These are phyloP conservation scores for Stercorarius parasiticus DNA, from an alignment of 2,113 vertebrate genomes.

Conservation along the genomic window DNA sequence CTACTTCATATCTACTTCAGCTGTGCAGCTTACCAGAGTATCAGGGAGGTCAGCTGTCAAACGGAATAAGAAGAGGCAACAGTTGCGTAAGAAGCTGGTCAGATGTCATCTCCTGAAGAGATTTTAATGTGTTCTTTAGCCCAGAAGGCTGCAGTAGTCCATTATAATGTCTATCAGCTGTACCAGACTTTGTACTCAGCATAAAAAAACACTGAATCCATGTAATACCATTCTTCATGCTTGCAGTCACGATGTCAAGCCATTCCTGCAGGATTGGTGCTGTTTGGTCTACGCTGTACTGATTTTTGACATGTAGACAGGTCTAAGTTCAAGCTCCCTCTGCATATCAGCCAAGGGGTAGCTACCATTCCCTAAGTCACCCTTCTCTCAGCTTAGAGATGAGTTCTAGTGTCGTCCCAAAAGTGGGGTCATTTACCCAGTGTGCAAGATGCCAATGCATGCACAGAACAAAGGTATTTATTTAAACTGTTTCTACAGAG, in stretches of 20 bases:
- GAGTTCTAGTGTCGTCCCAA: not conserved
- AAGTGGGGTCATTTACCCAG: not conserved
- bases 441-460: not conserved
- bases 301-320: not conserved
- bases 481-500: not conserved
- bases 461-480: not conserved
- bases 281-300: not conserved
- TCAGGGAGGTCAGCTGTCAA: not conserved
- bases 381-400: not conserved
- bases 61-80: not conserved
- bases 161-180: not conserved
- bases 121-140: not conserved
- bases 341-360: not conserved
- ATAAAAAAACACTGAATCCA: not conserved
- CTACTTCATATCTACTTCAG: not conserved
- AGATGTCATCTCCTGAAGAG: not conserved
- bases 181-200: not conserved
- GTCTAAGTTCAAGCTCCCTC: not conserved
- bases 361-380: not conserved
- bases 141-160: not conserved
- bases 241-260: not conserved
- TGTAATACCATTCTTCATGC: not conserved
- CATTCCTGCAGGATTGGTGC: not conserved
- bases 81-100: not conserved
- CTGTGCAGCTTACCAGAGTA: not conserved